Evolutionary conservation across 1,140 invertebrate species (phyloP), one percentile per base, ranked within the genome.

Genomic region (Adoxophyes honmai): DNA sequence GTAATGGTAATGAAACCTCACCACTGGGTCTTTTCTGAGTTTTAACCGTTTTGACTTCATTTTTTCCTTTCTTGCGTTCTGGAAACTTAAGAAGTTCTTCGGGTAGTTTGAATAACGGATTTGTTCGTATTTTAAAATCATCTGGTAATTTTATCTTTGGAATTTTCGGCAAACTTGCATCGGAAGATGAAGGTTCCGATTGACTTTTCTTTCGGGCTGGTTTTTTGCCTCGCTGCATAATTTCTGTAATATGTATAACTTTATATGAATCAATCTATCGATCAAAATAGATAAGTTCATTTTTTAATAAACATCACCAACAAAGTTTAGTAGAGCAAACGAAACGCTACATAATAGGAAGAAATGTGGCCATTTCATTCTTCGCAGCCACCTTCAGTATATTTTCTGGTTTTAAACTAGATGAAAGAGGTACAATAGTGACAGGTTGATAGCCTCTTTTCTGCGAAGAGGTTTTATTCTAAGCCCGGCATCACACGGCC

Each of bases 61-160:
- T 81, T 5, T 68, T 70, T n/a, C 70, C 67, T 62, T 80, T 80
- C n/a, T 16, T 75, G 1, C 77, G 71, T 11, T 73, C 68, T 21
- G 79, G 83, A 44, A 81, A 60, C 66, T 87, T 88, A n/a, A 91
- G 63, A 34, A 91, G 71, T 73, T 91, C 89, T 62, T 90, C 86
- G 1, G 91, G 90, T 37, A 91, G 60, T 9, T 86, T 88, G 78
- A 90, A 91, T 52, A 91, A 62, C 3, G 90, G 88, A 38, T 86
- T 80, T 34, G 88, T 88, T 59, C 81, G 70, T 34, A 90, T 84
- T 73, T 90, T 88, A 64, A 90, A 91, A 71, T 91, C 90, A 9
- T 88, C 85, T 7, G 90, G 90, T 70, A 91, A 74, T 56, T 81
- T 70, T 21, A 89, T 73, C 69, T 80, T 86, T 44, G 89, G 87